Evolutionary conservation across 2,888 invertebrate species (phyloP).

Genomic region (Slavum lentiscoides): DNA sequence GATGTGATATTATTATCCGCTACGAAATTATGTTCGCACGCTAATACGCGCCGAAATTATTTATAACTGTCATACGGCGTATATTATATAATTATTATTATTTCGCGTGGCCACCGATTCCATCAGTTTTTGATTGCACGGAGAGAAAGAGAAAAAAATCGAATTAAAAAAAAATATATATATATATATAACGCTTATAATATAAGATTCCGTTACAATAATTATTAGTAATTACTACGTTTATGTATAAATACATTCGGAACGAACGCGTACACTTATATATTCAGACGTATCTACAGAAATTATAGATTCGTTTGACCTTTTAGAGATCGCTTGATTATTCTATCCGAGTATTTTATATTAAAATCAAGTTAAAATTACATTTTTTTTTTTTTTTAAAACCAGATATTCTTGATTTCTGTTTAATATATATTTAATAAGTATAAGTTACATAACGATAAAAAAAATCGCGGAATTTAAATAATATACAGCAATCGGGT

Average conservation of each 20-base stretch:
- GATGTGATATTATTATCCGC: not conserved
- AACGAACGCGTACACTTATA: not conserved
- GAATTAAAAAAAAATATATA: too few species aligned
- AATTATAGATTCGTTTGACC: not conserved
- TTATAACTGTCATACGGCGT: too few species aligned
- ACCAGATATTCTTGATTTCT: slow-evolving; percentile 15
- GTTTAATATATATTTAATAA: not conserved
- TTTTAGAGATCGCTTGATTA: not conserved
- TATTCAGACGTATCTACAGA: not conserved
- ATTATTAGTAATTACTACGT: not conserved
- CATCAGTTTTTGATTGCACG: not conserved
- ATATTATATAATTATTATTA: not conserved
- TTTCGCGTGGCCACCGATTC: not conserved
- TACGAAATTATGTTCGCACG: not conserved
- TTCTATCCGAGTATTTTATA: not conserved
- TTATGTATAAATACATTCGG: not conserved
- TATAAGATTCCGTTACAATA: too few species aligned
- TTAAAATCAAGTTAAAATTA: not conserved
- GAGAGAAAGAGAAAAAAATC: too few species aligned
- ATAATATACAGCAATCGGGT: not conserved
- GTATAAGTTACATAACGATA: too few species aligned
- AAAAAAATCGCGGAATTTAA: not conserved
- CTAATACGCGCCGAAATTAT: too few species aligned
- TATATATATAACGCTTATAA: too few species aligned
- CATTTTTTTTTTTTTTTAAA: not conserved